A percentile compares a stretch with the other conserved stretches of the same genome.
phyloP scores from a whole-genome alignment of 2,797 vertebrate species.

The Atherinosoma microstoma region DNA sequence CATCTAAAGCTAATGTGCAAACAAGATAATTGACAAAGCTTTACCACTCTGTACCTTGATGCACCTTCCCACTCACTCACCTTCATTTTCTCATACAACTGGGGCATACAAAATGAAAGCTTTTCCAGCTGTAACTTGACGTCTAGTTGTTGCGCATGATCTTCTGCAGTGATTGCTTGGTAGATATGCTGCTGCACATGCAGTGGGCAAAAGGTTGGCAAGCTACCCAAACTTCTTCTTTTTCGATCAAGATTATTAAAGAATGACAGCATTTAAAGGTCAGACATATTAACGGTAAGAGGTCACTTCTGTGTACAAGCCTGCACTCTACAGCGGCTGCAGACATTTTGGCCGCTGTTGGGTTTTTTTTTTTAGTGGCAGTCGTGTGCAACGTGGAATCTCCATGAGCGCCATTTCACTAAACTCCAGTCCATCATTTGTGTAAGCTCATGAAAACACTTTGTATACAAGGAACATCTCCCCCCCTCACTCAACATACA shows the following conservation, averaged over 20 bases:
- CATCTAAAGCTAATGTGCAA: slow-evolving; percentile 89
- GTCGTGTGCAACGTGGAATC: slow-evolving; percentile 61
- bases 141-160: slow-evolving; percentile 46
- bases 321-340: slow-evolving; percentile 48
- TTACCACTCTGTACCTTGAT: slow-evolving; percentile 44
- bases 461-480: slow-evolving; percentile 38
- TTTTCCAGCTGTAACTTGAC: slow-evolving; percentile 26
- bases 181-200: slow-evolving; percentile 65
- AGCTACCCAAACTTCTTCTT: slow-evolving; percentile 39
- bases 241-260: slow-evolving; percentile 45
- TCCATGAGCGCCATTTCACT: slow-evolving; percentile 54
- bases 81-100: slow-evolving; percentile 42
- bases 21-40: slow-evolving; percentile 75
- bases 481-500: neutral
- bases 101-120: slow-evolving; percentile 42
- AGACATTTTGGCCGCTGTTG: slow-evolving; percentile 53
- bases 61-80: slow-evolving; percentile 29
- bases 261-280: slow-evolving; percentile 53
- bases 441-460: slow-evolving; percentile 40
- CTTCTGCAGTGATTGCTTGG: slow-evolving; percentile 53
- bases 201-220: slow-evolving; percentile 55
- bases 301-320: slow-evolving; percentile 70
- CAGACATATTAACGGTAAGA: slow-evolving; percentile 51
- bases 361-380: slow-evolving; percentile 49
- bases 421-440: slow-evolving; percentile 47